phyloP scores from a whole-genome alignment of 2,888 invertebrate species.

The Xestoiulus laeticollis region DNA sequence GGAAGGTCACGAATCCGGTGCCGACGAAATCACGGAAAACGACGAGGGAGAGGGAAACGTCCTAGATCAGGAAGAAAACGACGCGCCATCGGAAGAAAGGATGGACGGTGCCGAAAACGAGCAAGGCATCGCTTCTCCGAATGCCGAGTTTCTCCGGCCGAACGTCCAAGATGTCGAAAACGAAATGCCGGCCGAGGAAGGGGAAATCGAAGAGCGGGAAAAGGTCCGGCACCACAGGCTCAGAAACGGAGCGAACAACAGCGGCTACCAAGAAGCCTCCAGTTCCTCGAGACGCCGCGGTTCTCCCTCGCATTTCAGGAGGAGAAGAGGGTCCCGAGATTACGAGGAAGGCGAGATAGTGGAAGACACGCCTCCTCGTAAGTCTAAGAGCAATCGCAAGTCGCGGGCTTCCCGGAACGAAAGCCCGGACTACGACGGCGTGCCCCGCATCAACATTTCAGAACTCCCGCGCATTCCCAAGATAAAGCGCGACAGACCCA shows the following conservation, averaged over 20 bases:
- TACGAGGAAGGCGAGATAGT: conserved; percentile 56
- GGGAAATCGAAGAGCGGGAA: background rate
- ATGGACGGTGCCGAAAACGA: conserved; percentile 21
- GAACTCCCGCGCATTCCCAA: conserved; percentile 61
- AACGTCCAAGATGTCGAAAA: background rate
- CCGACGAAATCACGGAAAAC: background rate
- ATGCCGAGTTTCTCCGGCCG: background rate
- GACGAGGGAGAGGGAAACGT: background rate
- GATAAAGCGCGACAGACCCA: conserved; percentile 57
- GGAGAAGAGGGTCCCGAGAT: conserved; percentile 20
- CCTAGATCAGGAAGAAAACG: background rate
- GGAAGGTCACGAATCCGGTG: background rate
- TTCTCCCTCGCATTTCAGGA: background rate
- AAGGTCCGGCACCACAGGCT: background rate
- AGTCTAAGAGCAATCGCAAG: conserved; percentile 20
- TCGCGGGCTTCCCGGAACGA: background rate
- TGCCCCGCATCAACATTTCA: conserved; percentile 59
- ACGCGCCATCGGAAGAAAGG: background rate
- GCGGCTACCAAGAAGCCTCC: background rate
- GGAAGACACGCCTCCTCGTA: conserved; percentile 41
- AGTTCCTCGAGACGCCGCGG: background rate
- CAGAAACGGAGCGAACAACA: background rate
- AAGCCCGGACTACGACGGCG: conserved; percentile 53
- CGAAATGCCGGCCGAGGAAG: background rate
- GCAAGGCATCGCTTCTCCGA: background rate